phyloP scores from a whole-genome alignment of 2,797 vertebrate genomes.

The Enoplosus armatus region DNA sequence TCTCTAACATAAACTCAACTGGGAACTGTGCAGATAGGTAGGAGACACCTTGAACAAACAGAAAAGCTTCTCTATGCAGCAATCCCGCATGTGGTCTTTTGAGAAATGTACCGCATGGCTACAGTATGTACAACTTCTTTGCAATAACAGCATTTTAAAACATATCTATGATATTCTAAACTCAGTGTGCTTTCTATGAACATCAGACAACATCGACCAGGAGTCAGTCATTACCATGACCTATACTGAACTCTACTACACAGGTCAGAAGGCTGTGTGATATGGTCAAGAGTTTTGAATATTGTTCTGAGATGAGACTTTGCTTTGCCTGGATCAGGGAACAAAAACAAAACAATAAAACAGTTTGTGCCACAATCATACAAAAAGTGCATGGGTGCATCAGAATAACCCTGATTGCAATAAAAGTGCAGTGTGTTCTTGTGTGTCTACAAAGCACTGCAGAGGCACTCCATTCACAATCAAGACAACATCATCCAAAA shows the following conservation, averaged over 20 bases:
- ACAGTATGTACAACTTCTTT: background rate
- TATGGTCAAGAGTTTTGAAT: background rate
- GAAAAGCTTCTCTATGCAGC: slow-evolving; percentile 20
- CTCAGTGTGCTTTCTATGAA: background rate
- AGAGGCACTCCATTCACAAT: slow-evolving; percentile 11
- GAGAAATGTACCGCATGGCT: background rate
- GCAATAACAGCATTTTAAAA: background rate
- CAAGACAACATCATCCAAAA: background rate
- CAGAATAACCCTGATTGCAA: background rate
- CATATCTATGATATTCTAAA: background rate
- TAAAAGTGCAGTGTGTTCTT: background rate
- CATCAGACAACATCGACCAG: too few relatives aligned
- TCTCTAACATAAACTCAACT: background rate
- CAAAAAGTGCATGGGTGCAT: background rate
- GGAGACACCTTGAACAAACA: slow-evolving; percentile 43
- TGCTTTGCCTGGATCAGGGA: background rate
- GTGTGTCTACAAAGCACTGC: background rate
- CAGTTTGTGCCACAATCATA: background rate
- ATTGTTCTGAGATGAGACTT: background rate
- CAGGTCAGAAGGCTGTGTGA: background rate
- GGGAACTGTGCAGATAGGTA: slow-evolving; percentile 1
- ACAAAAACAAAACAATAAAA: background rate
- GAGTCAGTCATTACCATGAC: background rate
- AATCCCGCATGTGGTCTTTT: background rate
- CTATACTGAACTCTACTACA: background rate